phyloP scores from a whole-genome alignment of 1,140 invertebrate species.

The Caerostris extrusa region DNA sequence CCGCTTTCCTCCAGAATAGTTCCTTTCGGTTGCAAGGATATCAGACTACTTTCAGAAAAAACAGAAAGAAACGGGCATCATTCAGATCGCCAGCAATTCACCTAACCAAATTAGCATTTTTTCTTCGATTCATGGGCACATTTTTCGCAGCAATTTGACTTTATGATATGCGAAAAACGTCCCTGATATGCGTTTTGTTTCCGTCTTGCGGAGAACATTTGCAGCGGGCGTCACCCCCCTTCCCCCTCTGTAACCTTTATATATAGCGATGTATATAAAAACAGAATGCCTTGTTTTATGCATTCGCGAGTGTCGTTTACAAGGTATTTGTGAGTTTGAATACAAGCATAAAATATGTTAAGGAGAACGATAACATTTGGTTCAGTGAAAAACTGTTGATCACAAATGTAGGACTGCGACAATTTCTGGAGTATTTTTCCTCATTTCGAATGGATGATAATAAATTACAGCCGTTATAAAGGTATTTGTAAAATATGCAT shows the following conservation, averaged over 20 bases:
- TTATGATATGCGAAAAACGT: conserved; percentile 36
- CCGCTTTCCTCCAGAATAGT: too few species aligned
- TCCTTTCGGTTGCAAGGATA: not conserved
- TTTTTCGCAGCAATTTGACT: conserved; percentile 52
- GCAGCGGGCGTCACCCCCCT: not conserved
- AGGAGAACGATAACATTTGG: not conserved
- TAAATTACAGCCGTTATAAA: too few species aligned
- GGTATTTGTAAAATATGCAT: too few species aligned
- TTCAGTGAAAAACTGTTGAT: too few species aligned
- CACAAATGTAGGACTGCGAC: too few species aligned
- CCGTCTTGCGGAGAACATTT: too few species aligned
- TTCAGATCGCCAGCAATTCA: conserved; percentile 38
- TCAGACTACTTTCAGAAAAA: not conserved
- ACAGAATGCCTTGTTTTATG: conserved; percentile 58
- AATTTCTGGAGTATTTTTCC: too few species aligned
- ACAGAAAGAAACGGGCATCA: not conserved
- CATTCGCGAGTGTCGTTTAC: not conserved
- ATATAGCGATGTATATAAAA: conserved; percentile 43
- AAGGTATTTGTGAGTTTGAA: not conserved
- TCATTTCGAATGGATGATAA: too few species aligned
- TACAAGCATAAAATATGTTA: not conserved
- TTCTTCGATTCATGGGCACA: conserved; percentile 6
- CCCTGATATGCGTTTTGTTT: not conserved
- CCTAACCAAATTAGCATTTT: conserved; percentile 55
- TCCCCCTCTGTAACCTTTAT: not conserved